A percentile compares a stretch with the other conserved stretches of the same genome.
Evolutionary conservation across 2,888 invertebrate genomes (phyloP).

Genomic region (Xestia rhomboidea): DNA sequence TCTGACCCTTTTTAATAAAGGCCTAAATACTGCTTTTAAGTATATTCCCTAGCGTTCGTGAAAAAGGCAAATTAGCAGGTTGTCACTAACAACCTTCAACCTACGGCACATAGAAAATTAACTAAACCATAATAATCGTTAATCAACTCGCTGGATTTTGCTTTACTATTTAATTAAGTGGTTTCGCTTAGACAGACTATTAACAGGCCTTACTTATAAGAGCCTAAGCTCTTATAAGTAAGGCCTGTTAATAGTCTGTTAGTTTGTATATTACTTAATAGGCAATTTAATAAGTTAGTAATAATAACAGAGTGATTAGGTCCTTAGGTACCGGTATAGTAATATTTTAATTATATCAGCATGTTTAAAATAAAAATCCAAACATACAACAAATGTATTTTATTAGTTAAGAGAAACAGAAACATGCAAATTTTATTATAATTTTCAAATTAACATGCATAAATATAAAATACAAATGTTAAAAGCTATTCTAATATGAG

Average conservation of each 20-base stretch:
- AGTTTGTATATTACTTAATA: background rate
- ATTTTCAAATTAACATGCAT: constrained; percentile 20
- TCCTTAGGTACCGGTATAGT: background rate
- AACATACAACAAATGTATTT: constrained; percentile 23
- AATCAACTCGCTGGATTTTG: constrained; percentile 18
- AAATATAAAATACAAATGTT: constrained; percentile 21
- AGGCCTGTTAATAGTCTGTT: background rate
- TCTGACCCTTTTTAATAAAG: background rate
- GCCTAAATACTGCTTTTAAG: background rate
- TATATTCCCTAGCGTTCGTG: background rate
- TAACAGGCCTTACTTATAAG: too few species aligned
- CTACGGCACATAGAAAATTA: background rate
- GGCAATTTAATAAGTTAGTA: background rate
- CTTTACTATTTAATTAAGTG: background rate
- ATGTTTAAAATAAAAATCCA: constrained; percentile 8
- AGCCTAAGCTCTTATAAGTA: too few species aligned
- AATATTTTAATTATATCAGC: background rate
- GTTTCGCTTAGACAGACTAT: too few species aligned
- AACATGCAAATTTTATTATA: constrained; percentile 41
- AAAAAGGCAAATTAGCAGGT: background rate
- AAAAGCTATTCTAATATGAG: constrained; percentile 29
- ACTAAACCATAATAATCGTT: constrained; percentile 19
- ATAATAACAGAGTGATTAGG: background rate
- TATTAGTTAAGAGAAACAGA: constrained; percentile 33
- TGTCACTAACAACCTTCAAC: background rate